Percentiles rank a stretch among this genome's conserved stretches.
Conservation (phyloP, 2,797 vertebrate genomes). For the Luscinia megarhynchos region DNA sequence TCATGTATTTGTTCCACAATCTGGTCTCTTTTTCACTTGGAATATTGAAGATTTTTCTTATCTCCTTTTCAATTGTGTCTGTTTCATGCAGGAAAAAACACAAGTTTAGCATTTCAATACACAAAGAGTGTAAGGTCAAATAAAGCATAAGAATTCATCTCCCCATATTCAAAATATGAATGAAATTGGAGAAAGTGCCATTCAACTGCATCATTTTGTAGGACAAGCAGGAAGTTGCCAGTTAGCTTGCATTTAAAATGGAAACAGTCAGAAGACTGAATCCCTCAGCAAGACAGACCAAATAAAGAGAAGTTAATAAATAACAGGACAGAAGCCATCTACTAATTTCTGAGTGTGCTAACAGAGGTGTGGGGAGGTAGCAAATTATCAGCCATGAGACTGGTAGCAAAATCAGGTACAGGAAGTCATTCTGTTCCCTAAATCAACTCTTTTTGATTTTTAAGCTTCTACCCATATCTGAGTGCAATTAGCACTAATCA, state of each 20-base stretch:
- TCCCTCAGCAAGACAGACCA: background rate
- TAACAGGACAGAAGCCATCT: background rate
- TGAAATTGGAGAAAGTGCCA: background rate
- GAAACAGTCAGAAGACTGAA: background rate
- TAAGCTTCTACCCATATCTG: background rate
- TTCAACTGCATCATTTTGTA: background rate
- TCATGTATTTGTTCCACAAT: slow-evolving; percentile 99
- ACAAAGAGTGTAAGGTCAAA: background rate
- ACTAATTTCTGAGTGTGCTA: background rate
- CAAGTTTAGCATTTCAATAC: background rate
- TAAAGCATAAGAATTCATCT: background rate
- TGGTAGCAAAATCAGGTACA: background rate
- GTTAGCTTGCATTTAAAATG: background rate
- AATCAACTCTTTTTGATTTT: background rate
- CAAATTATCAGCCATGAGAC: background rate
- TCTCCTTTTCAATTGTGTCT: slow-evolving; percentile 98
- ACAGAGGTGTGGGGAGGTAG: background rate
- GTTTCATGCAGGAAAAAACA: slow-evolving; percentile 65
- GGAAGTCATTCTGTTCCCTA: background rate
- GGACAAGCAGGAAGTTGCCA: background rate
- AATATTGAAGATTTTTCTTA: slow-evolving; percentile 97
- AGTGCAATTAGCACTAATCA: background rate
- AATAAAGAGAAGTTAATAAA: background rate
- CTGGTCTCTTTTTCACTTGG: slow-evolving; percentile 96
- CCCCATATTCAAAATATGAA: background rate